phyloP scores from a whole-genome alignment of 2,888 invertebrate genomes.

The Tanypteryx hageni region DNA sequence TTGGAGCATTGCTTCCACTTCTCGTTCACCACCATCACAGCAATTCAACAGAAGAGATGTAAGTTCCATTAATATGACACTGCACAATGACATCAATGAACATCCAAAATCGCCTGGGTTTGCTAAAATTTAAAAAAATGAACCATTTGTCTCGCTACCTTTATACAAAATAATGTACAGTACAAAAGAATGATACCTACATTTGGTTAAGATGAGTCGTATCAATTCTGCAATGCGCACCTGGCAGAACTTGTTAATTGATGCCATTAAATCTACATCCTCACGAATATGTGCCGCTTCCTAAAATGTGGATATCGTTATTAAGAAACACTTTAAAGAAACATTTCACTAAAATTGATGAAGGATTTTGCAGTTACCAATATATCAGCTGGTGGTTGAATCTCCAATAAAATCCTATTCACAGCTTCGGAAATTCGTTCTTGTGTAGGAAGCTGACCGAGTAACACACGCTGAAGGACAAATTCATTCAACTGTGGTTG shows the following conservation, averaged over 20 bases:
- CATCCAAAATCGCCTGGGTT: conserved; percentile 72
- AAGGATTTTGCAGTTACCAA: conserved; percentile 73
- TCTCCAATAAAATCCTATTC: conserved; percentile 74
- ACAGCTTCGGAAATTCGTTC: conserved; percentile 75
- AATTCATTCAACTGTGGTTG: conserved; percentile 76
- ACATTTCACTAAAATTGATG: background rate
- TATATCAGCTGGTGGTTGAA: conserved; percentile 75
- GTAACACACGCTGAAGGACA: conserved; percentile 74
- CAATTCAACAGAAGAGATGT: conserved; percentile 73
- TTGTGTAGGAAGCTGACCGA: conserved; percentile 73
- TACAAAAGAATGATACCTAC: conserved; percentile 68
- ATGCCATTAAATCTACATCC: conserved; percentile 74
- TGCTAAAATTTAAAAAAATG: conserved; percentile 68
- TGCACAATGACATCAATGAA: conserved; percentile 71
- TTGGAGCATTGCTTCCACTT: conserved; percentile 73
- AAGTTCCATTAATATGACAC: conserved; percentile 72
- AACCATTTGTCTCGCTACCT: background rate
- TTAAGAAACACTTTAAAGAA: conserved; percentile 2
- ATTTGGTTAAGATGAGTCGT: conserved; percentile 72
- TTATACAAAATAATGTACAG: background rate
- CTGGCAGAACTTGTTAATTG: conserved; percentile 73
- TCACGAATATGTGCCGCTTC: conserved; percentile 72
- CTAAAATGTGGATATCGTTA: conserved; percentile 67
- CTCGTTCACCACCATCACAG: conserved; percentile 73
- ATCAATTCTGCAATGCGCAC: conserved; percentile 72